phyloP scores from a whole-genome alignment of 1,140 invertebrate genomes.

The Trichonephila inaurata region DNA sequence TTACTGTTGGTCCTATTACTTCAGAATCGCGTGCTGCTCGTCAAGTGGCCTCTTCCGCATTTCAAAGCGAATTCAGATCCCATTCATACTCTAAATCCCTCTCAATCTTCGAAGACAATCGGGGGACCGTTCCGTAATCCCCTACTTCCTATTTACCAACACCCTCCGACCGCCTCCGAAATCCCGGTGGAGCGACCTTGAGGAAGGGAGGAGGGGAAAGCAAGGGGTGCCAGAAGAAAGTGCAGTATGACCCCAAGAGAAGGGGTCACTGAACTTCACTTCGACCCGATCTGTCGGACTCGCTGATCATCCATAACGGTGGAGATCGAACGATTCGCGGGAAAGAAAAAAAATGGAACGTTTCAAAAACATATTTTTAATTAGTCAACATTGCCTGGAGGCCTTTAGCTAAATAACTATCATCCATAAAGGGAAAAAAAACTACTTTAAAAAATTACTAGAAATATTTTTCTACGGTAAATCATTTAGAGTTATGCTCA shows the following conservation, averaged over 20 bases:
- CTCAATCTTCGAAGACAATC: too few relatives aligned
- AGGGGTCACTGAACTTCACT: neutral
- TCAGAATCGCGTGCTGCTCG: too few relatives aligned
- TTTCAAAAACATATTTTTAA: too few relatives aligned
- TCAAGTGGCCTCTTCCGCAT: too few relatives aligned
- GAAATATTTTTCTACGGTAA: too few relatives aligned
- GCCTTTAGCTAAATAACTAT: too few relatives aligned
- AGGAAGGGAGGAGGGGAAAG: neutral
- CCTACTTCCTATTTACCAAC: neutral
- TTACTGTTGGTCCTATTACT: too few relatives aligned
- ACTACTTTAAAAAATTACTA: too few relatives aligned
- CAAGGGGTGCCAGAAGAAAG: neutral
- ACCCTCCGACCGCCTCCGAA: neutral
- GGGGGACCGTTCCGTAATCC: neutral
- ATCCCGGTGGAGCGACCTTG: neutral
- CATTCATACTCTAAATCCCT: neutral
- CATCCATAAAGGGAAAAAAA: too few relatives aligned
- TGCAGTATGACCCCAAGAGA: neutral
- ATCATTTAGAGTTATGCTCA: too few relatives aligned
- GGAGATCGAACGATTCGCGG: neutral
- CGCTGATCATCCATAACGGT: neutral
- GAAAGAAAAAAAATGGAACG: too few relatives aligned
- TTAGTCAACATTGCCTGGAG: too few relatives aligned
- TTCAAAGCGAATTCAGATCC: neutral
- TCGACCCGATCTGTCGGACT: slow-evolving; percentile 12